Percentiles rank a stretch among this genome's conserved stretches.
Conservation (phyloP, 2,113 vertebrate genomes). For the Grammomys dolichurus region DNA sequence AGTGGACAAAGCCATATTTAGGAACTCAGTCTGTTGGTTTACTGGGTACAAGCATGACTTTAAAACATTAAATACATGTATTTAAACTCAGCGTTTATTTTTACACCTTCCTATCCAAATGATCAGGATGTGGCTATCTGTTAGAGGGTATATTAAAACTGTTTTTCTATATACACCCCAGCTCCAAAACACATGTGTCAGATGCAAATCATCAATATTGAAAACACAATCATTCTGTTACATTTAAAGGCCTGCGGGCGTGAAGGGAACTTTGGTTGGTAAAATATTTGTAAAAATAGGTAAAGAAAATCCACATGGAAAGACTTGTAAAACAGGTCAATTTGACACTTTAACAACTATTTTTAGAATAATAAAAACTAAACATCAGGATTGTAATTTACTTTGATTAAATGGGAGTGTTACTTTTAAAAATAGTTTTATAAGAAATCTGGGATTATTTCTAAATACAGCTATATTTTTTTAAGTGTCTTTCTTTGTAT, state of each 20-base stretch:
- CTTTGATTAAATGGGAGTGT: slow-evolving; percentile 44
- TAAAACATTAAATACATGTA: slow-evolving; percentile 85
- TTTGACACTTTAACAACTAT: slow-evolving; percentile 57
- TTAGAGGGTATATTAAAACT: slow-evolving; percentile 80
- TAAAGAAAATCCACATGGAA: slow-evolving; percentile 58
- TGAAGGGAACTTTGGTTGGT: slow-evolving; percentile 50
- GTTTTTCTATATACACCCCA: slow-evolving; percentile 83
- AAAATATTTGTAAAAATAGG: slow-evolving; percentile 69
- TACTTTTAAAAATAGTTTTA: slow-evolving; percentile 20
- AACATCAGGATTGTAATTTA: slow-evolving; percentile 53
- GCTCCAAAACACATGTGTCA: slow-evolving; percentile 84
- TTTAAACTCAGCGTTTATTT: slow-evolving; percentile 89
- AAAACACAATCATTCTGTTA: slow-evolving; percentile 64
- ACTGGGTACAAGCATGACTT: slow-evolving; percentile 83
- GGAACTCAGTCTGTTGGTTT: slow-evolving; percentile 84
- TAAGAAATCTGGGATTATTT: neutral
- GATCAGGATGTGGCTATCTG: slow-evolving; percentile 90
- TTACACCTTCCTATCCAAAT: slow-evolving; percentile 85
- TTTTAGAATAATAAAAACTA: slow-evolving; percentile 59
- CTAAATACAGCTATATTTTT: neutral
- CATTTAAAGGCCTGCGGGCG: slow-evolving; percentile 59
- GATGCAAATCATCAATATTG: slow-evolving; percentile 70
- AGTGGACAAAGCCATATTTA: slow-evolving; percentile 86
- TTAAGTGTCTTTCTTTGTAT: slow-evolving; percentile 46
- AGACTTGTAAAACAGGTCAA: slow-evolving; percentile 42